phyloP scores from a whole-genome alignment of 1,140 invertebrate genomes.

The Euglossa dilemma region DNA sequence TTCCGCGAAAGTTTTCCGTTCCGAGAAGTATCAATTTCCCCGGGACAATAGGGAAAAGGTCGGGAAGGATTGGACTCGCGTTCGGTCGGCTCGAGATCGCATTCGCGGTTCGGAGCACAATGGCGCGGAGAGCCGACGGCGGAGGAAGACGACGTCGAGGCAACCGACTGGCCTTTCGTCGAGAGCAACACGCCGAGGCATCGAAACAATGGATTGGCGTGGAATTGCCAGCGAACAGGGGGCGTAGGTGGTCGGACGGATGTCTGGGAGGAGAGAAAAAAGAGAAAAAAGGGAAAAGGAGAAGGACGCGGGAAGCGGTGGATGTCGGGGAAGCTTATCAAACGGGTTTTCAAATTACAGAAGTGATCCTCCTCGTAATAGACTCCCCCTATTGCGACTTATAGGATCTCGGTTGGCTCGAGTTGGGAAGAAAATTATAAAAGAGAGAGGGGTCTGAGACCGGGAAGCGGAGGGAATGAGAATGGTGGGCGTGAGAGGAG shows the following conservation, averaged over 20 bases:
- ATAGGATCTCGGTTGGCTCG: constrained; percentile 70
- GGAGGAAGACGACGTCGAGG: not conserved
- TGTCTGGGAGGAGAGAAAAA: constrained; percentile 18
- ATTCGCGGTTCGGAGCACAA: not conserved
- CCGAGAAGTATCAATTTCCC: too few species aligned
- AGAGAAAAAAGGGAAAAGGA: not conserved
- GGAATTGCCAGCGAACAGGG: constrained; percentile 56
- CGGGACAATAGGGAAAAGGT: too few species aligned
- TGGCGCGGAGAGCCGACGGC: not conserved
- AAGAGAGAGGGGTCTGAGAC: constrained; percentile 31
- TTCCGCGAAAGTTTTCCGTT: too few species aligned
- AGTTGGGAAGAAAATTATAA: constrained; percentile 67
- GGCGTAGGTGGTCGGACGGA: constrained; percentile 36
- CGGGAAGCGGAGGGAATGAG: constrained; percentile 20
- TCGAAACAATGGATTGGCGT: constrained; percentile 61
- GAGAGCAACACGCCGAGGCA: constrained; percentile 13
- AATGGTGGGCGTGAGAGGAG: constrained; percentile 18
- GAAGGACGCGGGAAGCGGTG: not conserved
- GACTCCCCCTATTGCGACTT: constrained; percentile 71
- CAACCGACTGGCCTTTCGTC: not conserved
- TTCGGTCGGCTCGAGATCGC: too few species aligned
- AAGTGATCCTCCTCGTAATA: constrained; percentile 71
- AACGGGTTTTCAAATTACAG: constrained; percentile 73
- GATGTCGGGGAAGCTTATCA: constrained; percentile 62
- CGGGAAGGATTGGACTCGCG: too few species aligned